These are phyloP conservation scores for Diabrotica balteata DNA, from an alignment of 2,888 invertebrate genomes.

Conservation along the genomic window DNA sequence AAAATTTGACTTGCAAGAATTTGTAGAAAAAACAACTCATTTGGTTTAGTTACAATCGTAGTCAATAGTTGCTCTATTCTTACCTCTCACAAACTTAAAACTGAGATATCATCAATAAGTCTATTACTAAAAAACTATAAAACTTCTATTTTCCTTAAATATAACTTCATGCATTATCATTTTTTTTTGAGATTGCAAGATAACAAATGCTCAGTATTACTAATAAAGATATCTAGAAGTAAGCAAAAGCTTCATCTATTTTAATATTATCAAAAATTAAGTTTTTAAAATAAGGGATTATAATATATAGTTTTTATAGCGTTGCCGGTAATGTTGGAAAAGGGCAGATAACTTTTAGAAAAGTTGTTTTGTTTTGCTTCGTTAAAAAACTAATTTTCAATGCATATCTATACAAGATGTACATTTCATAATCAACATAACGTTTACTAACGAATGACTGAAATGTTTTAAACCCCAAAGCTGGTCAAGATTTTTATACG, in stretches of 20 bases:
- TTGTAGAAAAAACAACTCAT: no score
- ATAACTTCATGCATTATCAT: constrained; percentile 52
- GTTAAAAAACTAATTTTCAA: no score
- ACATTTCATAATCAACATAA: no score
- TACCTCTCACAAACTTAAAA: constrained; percentile 23
- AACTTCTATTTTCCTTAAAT: constrained; percentile 45
- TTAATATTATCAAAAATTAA: constrained; percentile 48
- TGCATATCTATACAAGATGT: no score
- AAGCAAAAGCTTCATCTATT: constrained; percentile 54
- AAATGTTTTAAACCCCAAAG: no score
- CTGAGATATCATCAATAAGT: constrained; percentile 26
- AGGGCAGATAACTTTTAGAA: constrained; percentile 41
- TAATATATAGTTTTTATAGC: constrained; percentile 17
- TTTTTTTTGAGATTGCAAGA: constrained; percentile 54
- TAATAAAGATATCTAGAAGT: constrained; percentile 46
- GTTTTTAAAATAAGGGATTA: constrained; percentile 42
- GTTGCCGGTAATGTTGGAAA: constrained; percentile 30
- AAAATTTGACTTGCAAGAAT: no score
- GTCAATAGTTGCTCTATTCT: constrained; percentile 7
- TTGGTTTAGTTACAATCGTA: no score
- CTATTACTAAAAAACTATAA: constrained; percentile 43
- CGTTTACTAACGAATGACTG: no score
- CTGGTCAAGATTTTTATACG: no score
- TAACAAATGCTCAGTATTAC: constrained; percentile 55
- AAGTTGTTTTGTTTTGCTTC: constrained; percentile 15